Percentiles rank a stretch among this genome's conserved stretches.
phyloP scores from a whole-genome alignment of 2,888 invertebrate genomes.

The Acronicta aceris region DNA sequence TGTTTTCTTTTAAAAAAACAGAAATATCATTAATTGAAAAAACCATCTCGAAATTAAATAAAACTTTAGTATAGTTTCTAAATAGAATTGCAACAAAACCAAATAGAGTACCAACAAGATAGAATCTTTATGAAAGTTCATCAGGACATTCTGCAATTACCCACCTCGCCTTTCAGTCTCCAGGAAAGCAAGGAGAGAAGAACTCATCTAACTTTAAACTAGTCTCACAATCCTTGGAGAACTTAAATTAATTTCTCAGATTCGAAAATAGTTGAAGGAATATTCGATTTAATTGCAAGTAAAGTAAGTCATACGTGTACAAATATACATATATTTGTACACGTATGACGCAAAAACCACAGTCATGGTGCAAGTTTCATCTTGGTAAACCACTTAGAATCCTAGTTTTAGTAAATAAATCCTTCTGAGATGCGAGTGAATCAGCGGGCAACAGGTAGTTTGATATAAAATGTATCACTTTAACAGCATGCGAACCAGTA shows the following conservation, averaged over 20 bases:
- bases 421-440: too few species aligned
- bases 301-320: too few species aligned
- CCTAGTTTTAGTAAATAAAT: too few species aligned
- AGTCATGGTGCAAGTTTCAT: too few species aligned
- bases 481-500: too few species aligned
- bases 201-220: conserved; percentile 56
- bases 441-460: too few species aligned
- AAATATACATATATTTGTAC: too few species aligned
- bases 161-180: conserved; percentile 30
- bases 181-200: conserved; percentile 41
- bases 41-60: conserved; percentile 35
- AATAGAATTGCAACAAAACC: conserved; percentile 14
- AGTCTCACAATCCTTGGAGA: conserved; percentile 46
- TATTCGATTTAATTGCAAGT: conserved; percentile 13
- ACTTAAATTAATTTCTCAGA: conserved; percentile 56
- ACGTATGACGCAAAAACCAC: too few species aligned
- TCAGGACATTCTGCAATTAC: conserved; percentile 52
- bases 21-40: conserved; percentile 31
- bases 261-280: conserved; percentile 34
- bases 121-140: conserved; percentile 48
- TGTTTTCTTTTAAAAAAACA: conserved; percentile 27
- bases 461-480: too few species aligned
- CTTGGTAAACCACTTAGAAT: too few species aligned
- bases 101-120: conserved; percentile 45
- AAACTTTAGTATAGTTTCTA: conserved; percentile 15